These are phyloP conservation scores for Morone saxatilis DNA, from an alignment of 2,113 vertebrate species.

Conservation along the genomic window DNA sequence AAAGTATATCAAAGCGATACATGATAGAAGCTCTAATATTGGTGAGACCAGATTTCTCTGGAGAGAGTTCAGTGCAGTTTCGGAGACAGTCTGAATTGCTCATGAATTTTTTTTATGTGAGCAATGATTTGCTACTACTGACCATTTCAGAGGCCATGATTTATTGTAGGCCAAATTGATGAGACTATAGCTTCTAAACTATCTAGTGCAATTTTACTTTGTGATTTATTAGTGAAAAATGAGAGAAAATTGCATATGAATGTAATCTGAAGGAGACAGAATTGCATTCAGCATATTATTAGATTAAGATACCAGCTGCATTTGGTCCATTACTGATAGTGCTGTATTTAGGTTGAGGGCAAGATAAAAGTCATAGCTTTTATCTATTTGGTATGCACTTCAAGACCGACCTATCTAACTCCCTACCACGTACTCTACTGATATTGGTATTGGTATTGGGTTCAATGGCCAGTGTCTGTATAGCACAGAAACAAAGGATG, in stretches of 20 bases:
- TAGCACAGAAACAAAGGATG: neutral
- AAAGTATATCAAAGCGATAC: neutral
- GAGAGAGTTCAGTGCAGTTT: neutral
- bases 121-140: neutral
- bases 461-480: neutral
- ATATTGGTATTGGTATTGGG: neutral
- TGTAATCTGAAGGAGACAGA: neutral
- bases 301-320: neutral
- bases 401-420: neutral
- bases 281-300: neutral
- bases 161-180: no score
- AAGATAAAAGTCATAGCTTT: neutral
- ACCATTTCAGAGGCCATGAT: neutral
- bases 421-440: slow-evolving; percentile 1
- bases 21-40: neutral
- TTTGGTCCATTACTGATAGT: neutral
- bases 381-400: neutral
- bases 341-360: neutral
- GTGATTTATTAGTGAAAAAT: neutral
- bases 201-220: neutral
- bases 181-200: no score
- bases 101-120: neutral
- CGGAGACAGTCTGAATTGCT: neutral
- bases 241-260: neutral
- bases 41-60: neutral